These are phyloP conservation scores for Phaonia tiefii DNA, from an alignment of 2,888 invertebrate species.

Conservation along the genomic window DNA sequence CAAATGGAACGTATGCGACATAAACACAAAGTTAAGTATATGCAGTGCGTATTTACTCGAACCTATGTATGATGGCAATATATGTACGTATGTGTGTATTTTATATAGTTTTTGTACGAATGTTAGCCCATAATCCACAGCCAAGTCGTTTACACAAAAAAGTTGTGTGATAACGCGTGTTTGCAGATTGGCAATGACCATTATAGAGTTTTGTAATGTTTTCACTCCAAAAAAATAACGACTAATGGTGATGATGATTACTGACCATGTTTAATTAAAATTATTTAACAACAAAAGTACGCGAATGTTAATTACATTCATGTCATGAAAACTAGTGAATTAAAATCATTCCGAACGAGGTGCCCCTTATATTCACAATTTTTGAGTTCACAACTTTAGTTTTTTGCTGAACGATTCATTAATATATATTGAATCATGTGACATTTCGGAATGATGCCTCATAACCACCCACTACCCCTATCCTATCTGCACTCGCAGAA, in stretches of 20 bases:
- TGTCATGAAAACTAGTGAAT: conserved; percentile 44
- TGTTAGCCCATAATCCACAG: neutral
- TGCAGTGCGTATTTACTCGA: neutral
- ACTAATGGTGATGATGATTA: conserved; percentile 38
- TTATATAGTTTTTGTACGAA: neutral
- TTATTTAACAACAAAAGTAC: conserved; percentile 57
- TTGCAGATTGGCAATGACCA: conserved; percentile 57
- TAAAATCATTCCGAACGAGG: no score
- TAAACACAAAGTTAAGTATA: neutral
- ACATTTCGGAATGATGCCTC: no score
- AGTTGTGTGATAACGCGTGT: conserved; percentile 60
- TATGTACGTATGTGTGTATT: neutral
- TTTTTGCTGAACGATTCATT: no score
- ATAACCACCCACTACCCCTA: no score
- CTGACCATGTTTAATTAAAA: conserved; percentile 46
- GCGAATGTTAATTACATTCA: conserved; percentile 66
- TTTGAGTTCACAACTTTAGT: no score
- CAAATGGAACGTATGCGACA: neutral
- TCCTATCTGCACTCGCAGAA: no score
- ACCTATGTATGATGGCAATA: conserved; percentile 32
- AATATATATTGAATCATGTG: no score
- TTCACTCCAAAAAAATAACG: conserved; percentile 56
- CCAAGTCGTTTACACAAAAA: conserved; percentile 36
- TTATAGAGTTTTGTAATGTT: conserved; percentile 64
- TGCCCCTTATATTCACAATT: no score